Evolutionary conservation across 2,888 invertebrate species (phyloP).

Genomic region (Andrena flavipes): DNA sequence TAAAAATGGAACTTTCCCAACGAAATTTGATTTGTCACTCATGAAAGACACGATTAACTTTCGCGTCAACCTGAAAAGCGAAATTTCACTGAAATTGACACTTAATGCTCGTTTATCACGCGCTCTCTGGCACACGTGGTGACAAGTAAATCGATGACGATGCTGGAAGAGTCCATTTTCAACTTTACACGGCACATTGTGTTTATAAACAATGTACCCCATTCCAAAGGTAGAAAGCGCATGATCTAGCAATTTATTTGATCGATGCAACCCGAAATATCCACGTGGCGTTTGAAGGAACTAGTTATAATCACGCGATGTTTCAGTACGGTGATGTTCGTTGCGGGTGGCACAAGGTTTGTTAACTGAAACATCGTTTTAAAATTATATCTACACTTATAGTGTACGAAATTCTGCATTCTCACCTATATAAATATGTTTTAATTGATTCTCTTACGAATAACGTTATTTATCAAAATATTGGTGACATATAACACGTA

Average conservation of each 20-base stretch:
- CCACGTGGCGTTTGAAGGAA: constrained; percentile 29
- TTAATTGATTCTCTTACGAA: neutral
- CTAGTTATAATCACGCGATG: constrained; percentile 67
- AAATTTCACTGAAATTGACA: neutral
- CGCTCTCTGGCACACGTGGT: neutral
- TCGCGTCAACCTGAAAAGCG: neutral
- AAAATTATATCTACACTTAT: neutral
- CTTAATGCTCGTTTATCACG: neutral
- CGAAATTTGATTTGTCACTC: neutral
- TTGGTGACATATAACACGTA: no score
- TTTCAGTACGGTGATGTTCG: constrained; percentile 32
- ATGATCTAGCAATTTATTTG: constrained; percentile 70
- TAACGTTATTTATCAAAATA: neutral
- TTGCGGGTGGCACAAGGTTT: constrained; percentile 31
- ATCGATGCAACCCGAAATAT: constrained; percentile 64
- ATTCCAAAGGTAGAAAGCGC: constrained; percentile 47
- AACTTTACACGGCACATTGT: neutral
- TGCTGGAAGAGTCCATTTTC: no score
- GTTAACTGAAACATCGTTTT: constrained; percentile 31
- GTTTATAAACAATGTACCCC: neutral
- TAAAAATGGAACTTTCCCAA: no score
- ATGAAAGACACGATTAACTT: neutral
- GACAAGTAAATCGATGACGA: neutral
- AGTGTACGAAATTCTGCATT: neutral
- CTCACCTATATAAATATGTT: neutral